These are phyloP conservation scores for Zygothrica quintamaculata DNA, from an alignment of 2,888 invertebrate genomes.

Conservation along the genomic window DNA sequence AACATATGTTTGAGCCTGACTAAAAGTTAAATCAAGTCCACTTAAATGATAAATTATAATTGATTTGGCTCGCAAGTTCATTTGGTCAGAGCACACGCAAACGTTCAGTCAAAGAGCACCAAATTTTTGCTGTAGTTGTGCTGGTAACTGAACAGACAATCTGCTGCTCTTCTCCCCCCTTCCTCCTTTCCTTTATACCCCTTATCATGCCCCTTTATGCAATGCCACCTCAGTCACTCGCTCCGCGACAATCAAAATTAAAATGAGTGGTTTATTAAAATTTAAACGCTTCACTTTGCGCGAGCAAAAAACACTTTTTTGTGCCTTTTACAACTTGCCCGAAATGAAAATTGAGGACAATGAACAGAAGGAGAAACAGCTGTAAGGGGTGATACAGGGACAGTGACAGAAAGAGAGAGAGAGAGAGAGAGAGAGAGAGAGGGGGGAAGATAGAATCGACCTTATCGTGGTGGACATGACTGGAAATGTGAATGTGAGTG, in stretches of 20 bases:
- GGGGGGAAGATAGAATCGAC: neutral
- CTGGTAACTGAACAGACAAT: too few relatives aligned
- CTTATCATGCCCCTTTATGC: neutral
- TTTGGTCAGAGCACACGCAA: too few relatives aligned
- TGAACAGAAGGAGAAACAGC: conserved; percentile 6
- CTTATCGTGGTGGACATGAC: neutral
- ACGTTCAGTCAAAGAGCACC: too few relatives aligned
- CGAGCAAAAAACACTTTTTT: conserved; percentile 60
- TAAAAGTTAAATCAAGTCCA: too few relatives aligned
- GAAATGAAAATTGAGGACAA: conserved; percentile 49
- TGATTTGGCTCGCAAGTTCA: too few relatives aligned
- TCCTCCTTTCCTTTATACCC: neutral
- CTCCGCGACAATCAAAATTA: conserved; percentile 79
- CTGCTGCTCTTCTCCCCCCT: neutral
- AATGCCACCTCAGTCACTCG: neutral
- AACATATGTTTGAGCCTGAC: too few relatives aligned
- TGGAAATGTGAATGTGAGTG: neutral
- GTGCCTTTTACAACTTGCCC: conserved; percentile 33
- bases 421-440: neutral
- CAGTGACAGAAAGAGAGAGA: neutral
- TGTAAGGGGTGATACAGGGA: neutral
- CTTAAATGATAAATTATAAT: too few relatives aligned
- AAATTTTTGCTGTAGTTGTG: too few relatives aligned
- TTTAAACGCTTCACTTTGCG: conserved; percentile 78
- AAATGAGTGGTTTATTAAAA: conserved; percentile 83